A percentile compares a stretch with the other conserved stretches of the same genome.
Evolutionary conservation across 2,888 invertebrate genomes (phyloP).

Genomic region (Ashinkailepas kermadecensis): DNA sequence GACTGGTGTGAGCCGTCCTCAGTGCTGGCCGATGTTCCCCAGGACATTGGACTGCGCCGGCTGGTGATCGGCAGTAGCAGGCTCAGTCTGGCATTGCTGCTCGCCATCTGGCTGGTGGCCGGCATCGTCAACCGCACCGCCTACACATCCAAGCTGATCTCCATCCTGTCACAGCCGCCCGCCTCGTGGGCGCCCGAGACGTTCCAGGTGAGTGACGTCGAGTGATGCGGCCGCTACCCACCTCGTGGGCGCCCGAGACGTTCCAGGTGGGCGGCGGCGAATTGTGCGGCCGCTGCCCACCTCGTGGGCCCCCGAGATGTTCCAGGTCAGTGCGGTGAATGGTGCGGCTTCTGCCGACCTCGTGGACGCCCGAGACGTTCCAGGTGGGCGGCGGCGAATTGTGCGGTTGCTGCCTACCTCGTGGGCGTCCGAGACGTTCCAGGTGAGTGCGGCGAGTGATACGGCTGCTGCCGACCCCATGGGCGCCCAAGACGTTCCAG

Average conservation of each 20-base stretch:
- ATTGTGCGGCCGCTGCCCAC: too few relatives aligned
- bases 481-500: conserved; percentile 8
- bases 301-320: conserved; percentile 7
- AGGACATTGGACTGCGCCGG: not conserved
- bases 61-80: not conserved
- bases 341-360: not conserved
- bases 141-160: conserved; percentile 8
- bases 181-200: conserved; percentile 12
- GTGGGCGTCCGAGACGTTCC: too few relatives aligned
- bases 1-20: too few relatives aligned
- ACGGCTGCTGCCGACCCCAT: not conserved
- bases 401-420: too few relatives aligned
- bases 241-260: conserved; percentile 11
- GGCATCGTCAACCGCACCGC: conserved; percentile 10
- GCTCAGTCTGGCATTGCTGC: not conserved
- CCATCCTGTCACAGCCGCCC: not conserved
- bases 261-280: conserved; percentile 3
- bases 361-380: conserved; percentile 3
- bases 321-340: too few relatives aligned
- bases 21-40: too few relatives aligned
- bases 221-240: not conserved
- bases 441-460: too few relatives aligned
- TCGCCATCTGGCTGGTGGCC: not conserved
- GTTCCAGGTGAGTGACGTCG: not conserved
- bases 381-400: too few relatives aligned